Base-by-base conservation (phyloP, 2,888 invertebrate species). In the Pediacus dermestoides region DNA sequence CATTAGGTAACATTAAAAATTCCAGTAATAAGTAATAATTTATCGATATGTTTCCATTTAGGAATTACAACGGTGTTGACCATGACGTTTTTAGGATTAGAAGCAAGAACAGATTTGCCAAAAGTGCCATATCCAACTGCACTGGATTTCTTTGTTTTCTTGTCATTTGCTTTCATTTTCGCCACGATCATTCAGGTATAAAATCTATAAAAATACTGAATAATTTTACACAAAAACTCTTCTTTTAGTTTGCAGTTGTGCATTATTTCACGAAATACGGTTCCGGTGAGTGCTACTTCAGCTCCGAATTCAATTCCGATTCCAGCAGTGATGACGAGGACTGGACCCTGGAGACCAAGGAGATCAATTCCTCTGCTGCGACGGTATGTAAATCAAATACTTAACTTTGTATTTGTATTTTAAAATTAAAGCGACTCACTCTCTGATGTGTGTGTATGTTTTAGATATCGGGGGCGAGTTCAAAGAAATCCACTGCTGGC, bases 111-210 rank as follows among this genome's bases (percentile, higher is more conserved):
- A 3, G 88, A 88, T 68, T 70, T 89, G 39, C 88, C 88, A 3
- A 87, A 87, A 72, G 88, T 89, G 35, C 80, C 88, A 30, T 89
- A 89, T 67, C 85, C 86, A 2, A 89, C 89, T n/a, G 88, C 88
- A 1, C 70, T 89, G 47, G 89, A 89, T 62, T 85, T 85, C 60
- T 89, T 88, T 64, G 86, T 89, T 2, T 85, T 86, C 58, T 74
- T 86, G 12, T 86, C 86, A 10, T 88, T 88, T 61, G 81, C 79
- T 2, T 86, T 86, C 60, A 85, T 86, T 48, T 85, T 86, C 58
- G 85, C 87, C 3, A 86, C 87, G 1, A 85, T 88, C 40, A 78
- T 88, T 40, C 85, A 88, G 69, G 75, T 75, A 52, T n/a, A n/a
- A n/a, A 25, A 10, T 11, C 14, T 28, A 10, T 11, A 39, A 8